Evolutionary conservation across 2,113 vertebrate species (phyloP).

Genomic region (Phoenicopterus ruber): DNA sequence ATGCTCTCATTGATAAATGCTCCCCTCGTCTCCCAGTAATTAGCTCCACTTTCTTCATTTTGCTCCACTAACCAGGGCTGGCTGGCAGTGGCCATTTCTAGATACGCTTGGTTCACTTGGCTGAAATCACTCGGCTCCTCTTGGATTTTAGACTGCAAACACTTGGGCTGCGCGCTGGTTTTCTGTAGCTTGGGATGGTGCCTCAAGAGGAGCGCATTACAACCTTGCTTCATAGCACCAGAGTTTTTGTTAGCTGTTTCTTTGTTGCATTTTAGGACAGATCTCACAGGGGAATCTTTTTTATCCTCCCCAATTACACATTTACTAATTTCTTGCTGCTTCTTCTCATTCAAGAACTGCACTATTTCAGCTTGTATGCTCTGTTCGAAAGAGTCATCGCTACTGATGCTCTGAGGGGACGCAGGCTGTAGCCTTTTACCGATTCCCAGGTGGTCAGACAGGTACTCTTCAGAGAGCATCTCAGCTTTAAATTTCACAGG

Average conservation of each 20-base stretch:
- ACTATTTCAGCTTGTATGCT: conserved; percentile 80
- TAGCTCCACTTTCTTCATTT: background rate
- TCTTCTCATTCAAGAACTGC: conserved; percentile 77
- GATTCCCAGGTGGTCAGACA: background rate
- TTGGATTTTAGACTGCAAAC: background rate
- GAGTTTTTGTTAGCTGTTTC: conserved; percentile 32
- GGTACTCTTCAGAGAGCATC: background rate
- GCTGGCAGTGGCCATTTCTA: background rate
- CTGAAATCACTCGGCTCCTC: background rate
- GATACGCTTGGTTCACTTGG: background rate
- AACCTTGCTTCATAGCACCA: conserved; percentile 45
- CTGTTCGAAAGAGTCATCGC: conserved; percentile 81
- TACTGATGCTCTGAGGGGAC: conserved; percentile 78
- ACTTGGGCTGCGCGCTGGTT: background rate
- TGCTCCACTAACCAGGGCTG: background rate
- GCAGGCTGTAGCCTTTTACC: conserved; percentile 32
- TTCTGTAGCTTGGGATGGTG: conserved; percentile 37
- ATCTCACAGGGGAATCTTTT: background rate
- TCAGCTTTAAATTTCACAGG: conserved; percentile 9
- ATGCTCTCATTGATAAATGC: fast-evolving
- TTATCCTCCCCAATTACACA: background rate
- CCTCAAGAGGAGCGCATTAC: conserved; percentile 51
- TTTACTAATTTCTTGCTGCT: conserved; percentile 52
- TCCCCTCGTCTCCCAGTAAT: background rate
- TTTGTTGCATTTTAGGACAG: conserved; percentile 53